Conservation (phyloP, 2,888 invertebrate species). For the Mimumesa dahlbomi region DNA sequence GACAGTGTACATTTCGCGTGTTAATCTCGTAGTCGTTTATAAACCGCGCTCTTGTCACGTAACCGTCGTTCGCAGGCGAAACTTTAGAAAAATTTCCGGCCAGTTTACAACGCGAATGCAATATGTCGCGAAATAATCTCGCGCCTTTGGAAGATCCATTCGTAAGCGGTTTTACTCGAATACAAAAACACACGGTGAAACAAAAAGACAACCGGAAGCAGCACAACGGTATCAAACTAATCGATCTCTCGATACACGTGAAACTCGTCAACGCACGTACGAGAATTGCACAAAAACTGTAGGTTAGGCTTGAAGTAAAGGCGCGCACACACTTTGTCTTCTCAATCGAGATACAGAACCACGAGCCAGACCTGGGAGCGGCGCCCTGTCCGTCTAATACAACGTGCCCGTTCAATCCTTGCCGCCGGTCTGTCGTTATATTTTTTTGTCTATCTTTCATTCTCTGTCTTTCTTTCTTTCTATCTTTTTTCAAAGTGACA, state of each 20-base stretch:
- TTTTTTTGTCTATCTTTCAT: neutral
- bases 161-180: too few relatives aligned
- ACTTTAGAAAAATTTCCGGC: conserved; percentile 18
- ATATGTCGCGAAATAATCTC: neutral
- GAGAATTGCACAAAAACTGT: conserved; percentile 35
- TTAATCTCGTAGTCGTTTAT: neutral
- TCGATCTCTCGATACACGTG: neutral
- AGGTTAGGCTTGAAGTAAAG: conserved; percentile 48
- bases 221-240: neutral
- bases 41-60: conserved; percentile 12
- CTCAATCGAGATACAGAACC: conserved; percentile 16
- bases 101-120: conserved; percentile 25
- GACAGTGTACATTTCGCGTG: neutral
- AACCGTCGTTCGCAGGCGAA: conserved; percentile 10
- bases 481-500: conserved; percentile 2
- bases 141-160: neutral
- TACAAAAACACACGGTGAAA: neutral
- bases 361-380: conserved; percentile 48
- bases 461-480: neutral
- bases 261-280: conserved; percentile 16
- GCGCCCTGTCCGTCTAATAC: conserved; percentile 15
- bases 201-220: neutral
- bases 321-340: conserved; percentile 50
- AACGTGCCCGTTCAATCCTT: neutral
- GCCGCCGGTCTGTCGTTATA: neutral